A percentile compares a stretch with the other conserved stretches of the same genome.
Conservation (phyloP, 92 coral and sea anemone genomes). For the Epizoanthus scotinus region DNA sequence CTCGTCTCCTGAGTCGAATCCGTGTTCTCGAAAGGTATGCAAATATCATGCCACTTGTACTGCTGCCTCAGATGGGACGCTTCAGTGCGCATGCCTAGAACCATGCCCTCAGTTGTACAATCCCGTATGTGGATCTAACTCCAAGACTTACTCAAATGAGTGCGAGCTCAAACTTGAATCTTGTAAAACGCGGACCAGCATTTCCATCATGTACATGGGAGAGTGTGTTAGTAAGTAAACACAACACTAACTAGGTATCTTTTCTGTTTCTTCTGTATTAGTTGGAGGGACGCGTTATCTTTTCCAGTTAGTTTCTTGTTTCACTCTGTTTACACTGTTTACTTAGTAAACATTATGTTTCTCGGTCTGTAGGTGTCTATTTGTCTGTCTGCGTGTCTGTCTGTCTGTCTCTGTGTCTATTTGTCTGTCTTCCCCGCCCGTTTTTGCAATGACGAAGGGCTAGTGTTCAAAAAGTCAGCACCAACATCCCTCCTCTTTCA, state of each 20-base stretch:
- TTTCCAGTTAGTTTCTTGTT: too few species aligned
- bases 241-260: background rate
- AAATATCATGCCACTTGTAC: conserved; percentile 67
- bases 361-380: too few species aligned
- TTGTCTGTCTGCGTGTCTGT: too few species aligned
- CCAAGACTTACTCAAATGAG: conserved; percentile 67
- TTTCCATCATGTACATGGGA: conserved; percentile 53
- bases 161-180: conserved; percentile 75
- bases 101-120: conserved; percentile 56
- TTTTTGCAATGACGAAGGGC: too few species aligned
- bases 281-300: too few species aligned
- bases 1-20: conserved; percentile 39
- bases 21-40: conserved; percentile 65
- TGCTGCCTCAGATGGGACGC: conserved; percentile 52
- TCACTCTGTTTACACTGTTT: too few species aligned
- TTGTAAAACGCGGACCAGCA: conserved; percentile 54
- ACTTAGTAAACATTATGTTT: too few species aligned
- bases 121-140: conserved; percentile 68
- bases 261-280: background rate
- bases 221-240: conserved; percentile 64
- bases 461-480: too few species aligned
- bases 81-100: conserved; percentile 53
- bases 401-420: too few species aligned
- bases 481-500: too few species aligned
- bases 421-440: too few species aligned